These are phyloP conservation scores for Halcyon senegalensis DNA, from an alignment of 2,113 vertebrate species.

Conservation along the genomic window DNA sequence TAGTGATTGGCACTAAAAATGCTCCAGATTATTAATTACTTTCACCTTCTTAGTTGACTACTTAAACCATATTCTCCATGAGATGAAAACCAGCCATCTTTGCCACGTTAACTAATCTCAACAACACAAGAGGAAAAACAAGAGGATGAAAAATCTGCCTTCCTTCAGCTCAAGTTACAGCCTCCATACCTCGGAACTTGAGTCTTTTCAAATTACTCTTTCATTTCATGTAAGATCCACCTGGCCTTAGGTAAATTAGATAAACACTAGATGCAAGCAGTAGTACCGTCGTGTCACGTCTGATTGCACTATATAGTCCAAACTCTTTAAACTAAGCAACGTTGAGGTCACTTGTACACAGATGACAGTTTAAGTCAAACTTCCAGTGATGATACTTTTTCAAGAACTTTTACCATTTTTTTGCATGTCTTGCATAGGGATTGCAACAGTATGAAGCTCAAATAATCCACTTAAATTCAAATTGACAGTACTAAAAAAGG, in stretches of 20 bases:
- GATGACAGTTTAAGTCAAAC: not conserved
- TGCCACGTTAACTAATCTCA: not conserved
- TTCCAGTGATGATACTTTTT: not conserved
- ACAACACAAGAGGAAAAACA: not conserved
- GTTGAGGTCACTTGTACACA: not conserved
- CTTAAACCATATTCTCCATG: not conserved
- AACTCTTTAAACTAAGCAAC: not conserved
- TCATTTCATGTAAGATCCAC: not conserved
- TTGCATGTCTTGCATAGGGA: not conserved
- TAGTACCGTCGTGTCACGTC: not conserved
- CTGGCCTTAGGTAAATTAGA: not conserved
- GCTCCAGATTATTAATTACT: not conserved
- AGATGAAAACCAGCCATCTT: not conserved
- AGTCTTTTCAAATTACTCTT: not conserved
- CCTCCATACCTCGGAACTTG: not conserved
- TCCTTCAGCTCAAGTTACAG: not conserved
- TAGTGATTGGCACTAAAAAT: not conserved
- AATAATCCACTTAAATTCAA: constrained; percentile 40
- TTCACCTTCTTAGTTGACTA: not conserved
- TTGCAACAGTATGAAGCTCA: not conserved
- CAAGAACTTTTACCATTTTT: not conserved
- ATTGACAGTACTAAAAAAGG: not conserved
- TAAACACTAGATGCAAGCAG: not conserved
- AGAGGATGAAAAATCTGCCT: not conserved
- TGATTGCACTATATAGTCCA: not conserved